A percentile compares a stretch with the other conserved stretches of the same genome.
phyloP scores from a whole-genome alignment of 2,797 vertebrate genomes.

The Hafferia zeledoni region DNA sequence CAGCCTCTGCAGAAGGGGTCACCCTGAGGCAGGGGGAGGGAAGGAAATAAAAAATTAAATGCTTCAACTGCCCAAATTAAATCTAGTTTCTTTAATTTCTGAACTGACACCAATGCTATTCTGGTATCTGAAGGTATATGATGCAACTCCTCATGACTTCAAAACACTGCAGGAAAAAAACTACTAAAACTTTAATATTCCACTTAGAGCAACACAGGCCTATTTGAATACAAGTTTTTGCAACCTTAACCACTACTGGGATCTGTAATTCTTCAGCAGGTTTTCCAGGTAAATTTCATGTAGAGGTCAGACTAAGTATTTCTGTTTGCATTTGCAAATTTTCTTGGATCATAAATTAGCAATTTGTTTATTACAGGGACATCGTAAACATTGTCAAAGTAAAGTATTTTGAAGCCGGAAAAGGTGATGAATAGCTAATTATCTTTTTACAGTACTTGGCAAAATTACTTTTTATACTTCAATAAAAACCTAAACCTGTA shows the following conservation, averaged over 20 bases:
- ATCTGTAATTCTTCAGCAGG: background rate
- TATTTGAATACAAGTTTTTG: constrained; percentile 14
- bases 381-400: background rate
- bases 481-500: background rate
- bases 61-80: background rate
- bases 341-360: background rate
- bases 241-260: background rate
- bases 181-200: constrained; percentile 8
- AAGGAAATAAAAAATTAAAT: background rate
- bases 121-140: background rate
- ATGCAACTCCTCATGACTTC: background rate
- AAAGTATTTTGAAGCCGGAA: background rate
- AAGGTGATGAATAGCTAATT: background rate
- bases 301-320: background rate
- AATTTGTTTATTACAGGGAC: background rate
- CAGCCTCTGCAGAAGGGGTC: background rate
- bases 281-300: background rate
- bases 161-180: background rate
- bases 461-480: constrained; percentile 1
- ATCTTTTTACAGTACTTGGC: background rate
- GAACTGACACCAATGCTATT: background rate
- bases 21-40: rapidly evolving
- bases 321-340: background rate
- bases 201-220: background rate
- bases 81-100: background rate